Evolutionary conservation across 2,888 invertebrate genomes (phyloP).

Genomic region (Tolmerus cingulatus): DNA sequence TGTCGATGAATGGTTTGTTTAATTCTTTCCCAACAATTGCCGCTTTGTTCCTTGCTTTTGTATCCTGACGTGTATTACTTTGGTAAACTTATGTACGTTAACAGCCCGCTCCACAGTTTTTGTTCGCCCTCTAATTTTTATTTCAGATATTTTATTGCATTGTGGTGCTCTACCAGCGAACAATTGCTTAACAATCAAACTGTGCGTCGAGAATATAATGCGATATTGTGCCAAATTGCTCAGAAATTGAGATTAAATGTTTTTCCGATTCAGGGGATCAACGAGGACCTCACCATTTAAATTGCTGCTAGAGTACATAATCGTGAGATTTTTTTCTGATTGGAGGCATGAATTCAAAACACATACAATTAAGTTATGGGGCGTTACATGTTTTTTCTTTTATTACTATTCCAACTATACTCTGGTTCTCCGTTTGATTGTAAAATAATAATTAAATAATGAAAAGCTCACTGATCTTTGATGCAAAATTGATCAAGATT

Average conservation of each 20-base stretch:
- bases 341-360: background rate
- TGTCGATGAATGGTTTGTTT: constrained; percentile 36
- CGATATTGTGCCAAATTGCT: constrained; percentile 37
- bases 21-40: constrained; percentile 25
- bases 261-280: constrained; percentile 17
- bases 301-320: background rate
- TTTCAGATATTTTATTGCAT: constrained; percentile 35
- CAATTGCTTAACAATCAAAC: constrained; percentile 20
- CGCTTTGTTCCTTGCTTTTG: constrained; percentile 27
- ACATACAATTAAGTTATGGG: background rate
- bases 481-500: background rate
- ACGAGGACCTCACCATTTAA: background rate
- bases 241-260: constrained; percentile 34
- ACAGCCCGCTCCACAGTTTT: background rate
- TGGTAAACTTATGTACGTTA: constrained; percentile 25
- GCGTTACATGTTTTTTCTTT: background rate
- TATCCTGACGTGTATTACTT: constrained; percentile 29
- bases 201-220: constrained; percentile 6
- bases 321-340: background rate
- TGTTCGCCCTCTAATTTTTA: constrained; percentile 33
- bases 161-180: constrained; percentile 9
- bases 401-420: background rate
- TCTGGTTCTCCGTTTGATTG: background rate
- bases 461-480: background rate
- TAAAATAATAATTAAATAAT: background rate